These are phyloP conservation scores for Monarcha castaneiventris DNA, from an alignment of 2,113 vertebrate genomes.

Conservation along the genomic window DNA sequence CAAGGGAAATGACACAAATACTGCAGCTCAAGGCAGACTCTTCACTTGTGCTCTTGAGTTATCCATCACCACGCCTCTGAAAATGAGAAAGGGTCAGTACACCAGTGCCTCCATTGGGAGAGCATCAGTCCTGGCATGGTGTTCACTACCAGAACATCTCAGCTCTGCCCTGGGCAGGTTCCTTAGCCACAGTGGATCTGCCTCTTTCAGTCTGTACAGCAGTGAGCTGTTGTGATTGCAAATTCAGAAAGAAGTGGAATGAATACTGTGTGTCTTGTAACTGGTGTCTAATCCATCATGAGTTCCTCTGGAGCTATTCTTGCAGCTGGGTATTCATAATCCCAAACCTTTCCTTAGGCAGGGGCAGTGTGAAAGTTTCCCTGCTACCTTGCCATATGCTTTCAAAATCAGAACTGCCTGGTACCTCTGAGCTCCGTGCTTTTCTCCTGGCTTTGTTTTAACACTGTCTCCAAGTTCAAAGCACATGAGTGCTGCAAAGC, in stretches of 20 bases:
- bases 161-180: not conserved
- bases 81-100: fast-evolving
- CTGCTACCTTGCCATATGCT: not conserved
- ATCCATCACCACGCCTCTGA: not conserved
- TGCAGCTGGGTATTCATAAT: not conserved
- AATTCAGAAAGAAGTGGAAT: not conserved
- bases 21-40: not conserved
- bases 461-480: not conserved
- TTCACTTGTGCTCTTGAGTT: not conserved
- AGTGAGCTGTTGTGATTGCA: not conserved
- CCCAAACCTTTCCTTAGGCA: not conserved
- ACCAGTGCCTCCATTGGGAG: fast-evolving
- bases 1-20: not conserved
- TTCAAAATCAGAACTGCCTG: not conserved
- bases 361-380: not conserved
- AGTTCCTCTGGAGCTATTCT: not conserved
- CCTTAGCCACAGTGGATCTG: not conserved
- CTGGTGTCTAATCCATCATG: not conserved
- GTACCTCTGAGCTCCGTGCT: not conserved
- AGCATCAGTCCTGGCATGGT: not conserved
- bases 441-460: not conserved
- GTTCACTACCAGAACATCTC: not conserved
- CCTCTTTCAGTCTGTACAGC: not conserved
- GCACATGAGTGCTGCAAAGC: not conserved
- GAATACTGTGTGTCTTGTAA: not conserved